These are phyloP conservation scores for Vollenhovia emeryi DNA, from an alignment of 1,140 invertebrate genomes.

Conservation along the genomic window DNA sequence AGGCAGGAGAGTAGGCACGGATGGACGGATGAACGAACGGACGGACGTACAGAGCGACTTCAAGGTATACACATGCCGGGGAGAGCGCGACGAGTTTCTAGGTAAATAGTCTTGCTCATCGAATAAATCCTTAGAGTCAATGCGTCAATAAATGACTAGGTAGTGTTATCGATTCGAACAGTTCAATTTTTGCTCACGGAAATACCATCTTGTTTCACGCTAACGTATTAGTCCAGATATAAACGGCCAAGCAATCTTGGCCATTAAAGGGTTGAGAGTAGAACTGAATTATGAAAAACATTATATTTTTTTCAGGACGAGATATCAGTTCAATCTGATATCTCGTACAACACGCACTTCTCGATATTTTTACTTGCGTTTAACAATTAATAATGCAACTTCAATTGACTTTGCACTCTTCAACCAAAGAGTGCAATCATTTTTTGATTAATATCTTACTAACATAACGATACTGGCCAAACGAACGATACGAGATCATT, in stretches of 20 bases:
- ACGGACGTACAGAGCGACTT: slow-evolving; percentile 59
- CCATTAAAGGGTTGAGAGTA: not conserved
- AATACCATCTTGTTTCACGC: not conserved
- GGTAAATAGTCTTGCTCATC: not conserved
- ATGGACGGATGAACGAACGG: slow-evolving; percentile 55
- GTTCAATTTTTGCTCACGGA: not conserved
- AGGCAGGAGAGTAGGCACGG: slow-evolving; percentile 55
- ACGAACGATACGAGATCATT: no score
- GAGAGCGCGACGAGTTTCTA: not conserved
- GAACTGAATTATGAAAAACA: not conserved
- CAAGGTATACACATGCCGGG: slow-evolving; percentile 61
- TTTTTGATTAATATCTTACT: no score
- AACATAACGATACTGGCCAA: no score
- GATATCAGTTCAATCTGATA: no score
- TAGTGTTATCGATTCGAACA: not conserved
- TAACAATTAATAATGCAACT: no score
- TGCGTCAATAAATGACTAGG: not conserved
- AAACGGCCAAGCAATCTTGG: not conserved
- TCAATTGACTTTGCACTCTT: no score
- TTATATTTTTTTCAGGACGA: no score
- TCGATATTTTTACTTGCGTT: no score
- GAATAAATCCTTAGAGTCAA: not conserved
- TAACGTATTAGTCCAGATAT: not conserved
- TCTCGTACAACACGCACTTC: no score
- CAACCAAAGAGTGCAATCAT: no score